Percentiles rank a stretch among this genome's conserved stretches.
Evolutionary conservation across 2,797 vertebrate genomes (phyloP).

Genomic region (Tragopan temminckii): DNA sequence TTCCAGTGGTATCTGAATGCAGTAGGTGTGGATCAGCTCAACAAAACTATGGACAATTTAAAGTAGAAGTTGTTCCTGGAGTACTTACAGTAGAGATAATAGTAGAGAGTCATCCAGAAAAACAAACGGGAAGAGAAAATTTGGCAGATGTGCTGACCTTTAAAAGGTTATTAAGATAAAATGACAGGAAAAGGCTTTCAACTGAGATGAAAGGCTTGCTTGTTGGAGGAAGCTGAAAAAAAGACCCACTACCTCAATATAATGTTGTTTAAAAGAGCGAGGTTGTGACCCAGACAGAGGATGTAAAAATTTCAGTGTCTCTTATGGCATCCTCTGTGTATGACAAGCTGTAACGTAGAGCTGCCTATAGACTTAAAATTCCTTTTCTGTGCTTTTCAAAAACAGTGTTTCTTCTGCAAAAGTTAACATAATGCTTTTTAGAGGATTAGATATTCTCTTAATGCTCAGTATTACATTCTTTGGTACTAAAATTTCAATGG

Average conservation of each 20-base stretch:
- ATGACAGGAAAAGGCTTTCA: constrained; percentile 22
- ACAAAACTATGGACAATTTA: background rate
- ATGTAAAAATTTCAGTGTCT: background rate
- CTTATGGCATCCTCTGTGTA: background rate
- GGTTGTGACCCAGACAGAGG: background rate
- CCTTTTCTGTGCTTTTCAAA: background rate
- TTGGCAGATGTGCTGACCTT: background rate
- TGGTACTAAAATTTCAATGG: background rate
- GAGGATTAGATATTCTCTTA: background rate
- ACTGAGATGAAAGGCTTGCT: constrained; percentile 32
- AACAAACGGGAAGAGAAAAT: background rate
- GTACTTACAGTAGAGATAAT: background rate
- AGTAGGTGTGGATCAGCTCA: background rate
- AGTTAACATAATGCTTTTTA: background rate
- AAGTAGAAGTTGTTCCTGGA: background rate
- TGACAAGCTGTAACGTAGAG: background rate
- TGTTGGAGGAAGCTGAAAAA: background rate
- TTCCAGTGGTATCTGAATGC: background rate
- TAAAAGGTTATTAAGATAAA: constrained; percentile 31
- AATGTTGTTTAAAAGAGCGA: background rate
- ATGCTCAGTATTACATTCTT: background rate
- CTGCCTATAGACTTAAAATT: background rate
- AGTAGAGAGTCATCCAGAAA: background rate
- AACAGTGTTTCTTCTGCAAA: background rate
- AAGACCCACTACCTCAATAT: background rate